A percentile compares a stretch with the other conserved stretches of the same genome.
Conservation (phyloP, 2,888 invertebrate species). For the Chymomyza fuscimana region DNA sequence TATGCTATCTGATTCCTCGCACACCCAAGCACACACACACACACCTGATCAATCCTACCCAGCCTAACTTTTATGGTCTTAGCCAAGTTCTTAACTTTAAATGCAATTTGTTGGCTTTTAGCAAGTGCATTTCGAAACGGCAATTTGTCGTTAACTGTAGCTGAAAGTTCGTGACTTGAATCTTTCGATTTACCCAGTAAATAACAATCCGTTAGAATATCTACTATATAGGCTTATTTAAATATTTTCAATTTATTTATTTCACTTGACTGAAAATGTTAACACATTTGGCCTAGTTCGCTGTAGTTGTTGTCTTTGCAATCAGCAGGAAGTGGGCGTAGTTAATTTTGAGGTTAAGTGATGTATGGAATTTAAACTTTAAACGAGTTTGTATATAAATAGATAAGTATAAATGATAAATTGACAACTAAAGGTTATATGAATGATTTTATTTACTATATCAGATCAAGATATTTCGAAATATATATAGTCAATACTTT, state of each 20-base stretch:
- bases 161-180: constrained; percentile 66
- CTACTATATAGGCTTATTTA: background rate
- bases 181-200: constrained; percentile 43
- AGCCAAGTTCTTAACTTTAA: constrained; percentile 55
- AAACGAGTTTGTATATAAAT: background rate
- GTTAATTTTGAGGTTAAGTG: too few species aligned
- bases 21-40: constrained; percentile 32
- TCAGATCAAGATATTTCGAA: too few species aligned
- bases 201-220: constrained; percentile 54
- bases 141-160: constrained; percentile 67
- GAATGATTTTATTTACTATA: too few species aligned
- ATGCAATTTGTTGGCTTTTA: constrained; percentile 41
- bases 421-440: background rate
- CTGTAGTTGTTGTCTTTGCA: background rate
- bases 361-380: background rate
- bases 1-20: constrained; percentile 62
- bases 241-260: background rate
- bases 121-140: constrained; percentile 69
- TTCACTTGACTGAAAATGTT: constrained; percentile 17
- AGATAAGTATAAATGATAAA: background rate
- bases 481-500: too few species aligned
- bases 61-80: constrained; percentile 43
- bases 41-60: constrained; percentile 13
- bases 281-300: constrained; percentile 31
- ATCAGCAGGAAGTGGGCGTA: background rate